Evolutionary conservation across 2,113 vertebrate genomes (phyloP).

Genomic region (Hymenochirus boettgeri): DNA sequence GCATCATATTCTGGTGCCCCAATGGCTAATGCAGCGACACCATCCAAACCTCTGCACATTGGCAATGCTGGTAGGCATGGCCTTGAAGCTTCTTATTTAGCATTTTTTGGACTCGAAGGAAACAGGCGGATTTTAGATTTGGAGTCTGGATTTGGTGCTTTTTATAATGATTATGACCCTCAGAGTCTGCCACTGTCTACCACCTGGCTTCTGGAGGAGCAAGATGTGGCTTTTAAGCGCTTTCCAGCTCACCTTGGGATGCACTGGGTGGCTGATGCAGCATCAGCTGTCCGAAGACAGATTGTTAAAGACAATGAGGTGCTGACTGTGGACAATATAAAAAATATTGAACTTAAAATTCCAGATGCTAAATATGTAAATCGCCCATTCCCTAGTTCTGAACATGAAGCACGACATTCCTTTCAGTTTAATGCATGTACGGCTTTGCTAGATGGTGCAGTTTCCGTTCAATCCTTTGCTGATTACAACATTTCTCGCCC

Average conservation of each 20-base stretch:
- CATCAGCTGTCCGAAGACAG: slow-evolving; percentile 59
- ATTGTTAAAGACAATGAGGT: slow-evolving; percentile 45
- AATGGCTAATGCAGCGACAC: slow-evolving; percentile 86
- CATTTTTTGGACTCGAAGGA: slow-evolving; percentile 75
- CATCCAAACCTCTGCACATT: slow-evolving; percentile 86
- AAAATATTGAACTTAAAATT: slow-evolving; percentile 66
- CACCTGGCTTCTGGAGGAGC: slow-evolving; percentile 77
- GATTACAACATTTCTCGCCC: slow-evolving; percentile 54
- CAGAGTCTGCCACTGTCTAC: slow-evolving; percentile 58
- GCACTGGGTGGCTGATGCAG: slow-evolving; percentile 87
- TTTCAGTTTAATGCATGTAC: slow-evolving; percentile 85
- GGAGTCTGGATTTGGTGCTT: slow-evolving; percentile 77
- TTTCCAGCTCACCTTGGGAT: slow-evolving; percentile 87
- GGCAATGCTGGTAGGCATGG: slow-evolving; percentile 80
- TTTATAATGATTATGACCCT: slow-evolving; percentile 79
- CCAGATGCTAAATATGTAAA: slow-evolving; percentile 79
- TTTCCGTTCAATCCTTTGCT: slow-evolving; percentile 67
- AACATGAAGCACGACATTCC: slow-evolving; percentile 88
- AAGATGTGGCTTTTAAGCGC: slow-evolving; percentile 82
- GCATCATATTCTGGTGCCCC: slow-evolving; percentile 86
- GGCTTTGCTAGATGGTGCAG: slow-evolving; percentile 67
- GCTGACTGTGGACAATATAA: slow-evolving; percentile 58
- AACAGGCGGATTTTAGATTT: slow-evolving; percentile 76
- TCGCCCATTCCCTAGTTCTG: slow-evolving; percentile 70
- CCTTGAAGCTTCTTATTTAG: slow-evolving; percentile 78